These are phyloP conservation scores for Apomyelois bistriatella DNA, from an alignment of 2,888 invertebrate species.

Conservation along the genomic window DNA sequence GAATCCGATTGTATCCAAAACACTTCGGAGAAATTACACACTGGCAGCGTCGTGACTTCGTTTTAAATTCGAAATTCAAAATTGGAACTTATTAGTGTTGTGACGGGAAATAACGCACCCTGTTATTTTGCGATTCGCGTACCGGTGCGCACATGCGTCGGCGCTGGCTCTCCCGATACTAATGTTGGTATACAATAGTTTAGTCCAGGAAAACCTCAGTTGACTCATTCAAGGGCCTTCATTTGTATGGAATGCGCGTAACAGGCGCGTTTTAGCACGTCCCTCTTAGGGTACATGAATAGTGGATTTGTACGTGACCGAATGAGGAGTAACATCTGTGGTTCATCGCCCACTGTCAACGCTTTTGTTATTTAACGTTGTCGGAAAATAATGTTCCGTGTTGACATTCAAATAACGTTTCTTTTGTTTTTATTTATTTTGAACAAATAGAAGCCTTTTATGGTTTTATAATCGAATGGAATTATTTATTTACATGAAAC, in stretches of 20 bases:
- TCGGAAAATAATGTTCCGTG: not conserved
- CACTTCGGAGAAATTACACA: conserved; percentile 40
- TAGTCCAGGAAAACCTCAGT: conserved; percentile 54
- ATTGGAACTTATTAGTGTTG: conserved; percentile 17
- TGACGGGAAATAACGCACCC: conserved; percentile 24
- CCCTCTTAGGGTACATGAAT: conserved; percentile 12
- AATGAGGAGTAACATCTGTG: not conserved
- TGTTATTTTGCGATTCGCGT: conserved; percentile 26
- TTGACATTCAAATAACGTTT: too few relatives aligned
- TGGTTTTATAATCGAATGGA: too few relatives aligned
- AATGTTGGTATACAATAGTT: conserved; percentile 48
- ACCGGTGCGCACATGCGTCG: conserved; percentile 37
- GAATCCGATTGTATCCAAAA: conserved; percentile 30
- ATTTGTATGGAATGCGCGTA: conserved; percentile 58
- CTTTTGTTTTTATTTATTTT: too few relatives aligned
- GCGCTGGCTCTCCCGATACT: conserved; percentile 57
- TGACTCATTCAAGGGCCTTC: conserved; percentile 41
- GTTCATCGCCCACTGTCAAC: not conserved
- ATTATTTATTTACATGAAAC: too few relatives aligned
- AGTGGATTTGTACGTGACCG: conserved; percentile 13
- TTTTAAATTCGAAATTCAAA: conserved; percentile 16
- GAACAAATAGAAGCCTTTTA: too few relatives aligned
- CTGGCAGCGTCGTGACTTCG: conserved; percentile 17
- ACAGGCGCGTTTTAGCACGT: conserved; percentile 18
- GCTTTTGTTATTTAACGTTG: not conserved